Base-by-base conservation (phyloP, 1,140 invertebrate genomes). In the Arctopsyche grandis region DNA sequence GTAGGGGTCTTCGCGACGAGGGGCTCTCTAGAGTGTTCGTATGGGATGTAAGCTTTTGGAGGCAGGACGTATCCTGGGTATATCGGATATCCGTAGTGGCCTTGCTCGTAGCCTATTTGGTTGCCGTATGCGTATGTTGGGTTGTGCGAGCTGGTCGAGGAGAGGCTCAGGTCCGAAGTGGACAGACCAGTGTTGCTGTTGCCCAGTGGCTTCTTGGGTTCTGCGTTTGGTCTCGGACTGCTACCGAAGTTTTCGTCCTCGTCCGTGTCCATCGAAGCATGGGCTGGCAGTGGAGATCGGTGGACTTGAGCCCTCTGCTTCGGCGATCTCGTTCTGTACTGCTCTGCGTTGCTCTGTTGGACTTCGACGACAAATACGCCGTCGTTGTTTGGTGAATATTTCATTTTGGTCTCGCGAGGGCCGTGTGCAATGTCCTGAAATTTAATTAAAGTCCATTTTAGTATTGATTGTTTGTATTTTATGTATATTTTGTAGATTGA, bases 321-420 rank as follows among this genome's bases (percentile, higher is more conserved):
- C 16, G 89, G 89, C 5, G 86, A 86, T 83, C 87, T 86, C 21
- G 63, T 26, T 82, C 43, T 84, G 85, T 60, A 77, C 81, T 83
- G 78, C 56, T 85, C 83, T 19, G 83, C 82, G n/a, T 82, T 82
- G 71, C 75, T 80, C 81, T 90, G 90, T 83, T 90, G 90, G 0
- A 94, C 92, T 83, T 94, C 93, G 1, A 94, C 93, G 0, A 94
- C 92, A 79, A 94, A 94, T 24, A 94, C 93, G n/a, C 93, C 93
- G 77, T 93, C 91, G 85, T 92, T 92, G 81, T 93, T 92, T 19
- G 90, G 90, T 19, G 90, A 91, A 79, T 92, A 92, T 81, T 91
- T 91, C 91, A 93, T 91, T 81, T 91, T 92, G 0, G 91, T 92
- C 83, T 92, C 92, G 4, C 92, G 88, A 24, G 91, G 91, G 63